Percentiles rank a stretch among this genome's conserved stretches.
Conservation (phyloP, 2,888 invertebrate species). For the Gasteruption jaculator region DNA sequence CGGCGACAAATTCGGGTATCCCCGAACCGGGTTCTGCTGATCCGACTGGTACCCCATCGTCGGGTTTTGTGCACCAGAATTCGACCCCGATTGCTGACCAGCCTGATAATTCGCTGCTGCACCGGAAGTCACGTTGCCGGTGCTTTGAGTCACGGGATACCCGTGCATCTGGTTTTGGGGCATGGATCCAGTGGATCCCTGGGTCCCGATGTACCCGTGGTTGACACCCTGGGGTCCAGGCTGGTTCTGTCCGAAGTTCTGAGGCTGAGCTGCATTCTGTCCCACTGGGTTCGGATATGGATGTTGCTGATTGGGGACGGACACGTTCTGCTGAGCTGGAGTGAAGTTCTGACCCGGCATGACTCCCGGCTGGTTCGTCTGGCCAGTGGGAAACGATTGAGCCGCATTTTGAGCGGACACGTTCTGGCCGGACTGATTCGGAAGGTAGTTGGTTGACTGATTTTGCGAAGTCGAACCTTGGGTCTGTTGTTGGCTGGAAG, state of each 20-base stretch:
- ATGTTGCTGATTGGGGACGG: conserved; percentile 24
- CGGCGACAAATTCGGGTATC: conserved; percentile 27
- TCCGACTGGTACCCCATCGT: conserved; percentile 24
- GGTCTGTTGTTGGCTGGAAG: conserved; percentile 28
- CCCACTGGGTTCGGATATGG: conserved; percentile 25
- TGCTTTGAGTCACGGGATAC: too few species aligned
- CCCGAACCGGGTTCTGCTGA: conserved; percentile 36
- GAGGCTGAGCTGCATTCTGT: conserved; percentile 23
- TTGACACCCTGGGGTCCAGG: too few species aligned
- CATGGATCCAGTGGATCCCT: conserved; percentile 22
- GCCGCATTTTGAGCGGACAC: conserved; percentile 23
- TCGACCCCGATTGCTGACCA: too few species aligned
- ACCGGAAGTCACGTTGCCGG: too few species aligned
- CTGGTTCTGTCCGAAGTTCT: conserved; percentile 26
- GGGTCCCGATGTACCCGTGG: too few species aligned
- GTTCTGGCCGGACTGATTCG: conserved; percentile 28
- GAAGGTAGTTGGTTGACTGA: conserved; percentile 24
- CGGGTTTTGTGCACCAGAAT: too few species aligned
- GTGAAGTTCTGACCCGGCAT: conserved; percentile 11
- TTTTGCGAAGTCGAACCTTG: conserved; percentile 25
- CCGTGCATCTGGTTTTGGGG: conserved; percentile 25
- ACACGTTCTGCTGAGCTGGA: conserved; percentile 16
- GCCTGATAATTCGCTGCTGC: too few species aligned
- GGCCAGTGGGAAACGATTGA: conserved; percentile 15
- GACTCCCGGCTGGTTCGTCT: conserved; percentile 11